Evolutionary conservation across 2,113 vertebrate genomes (phyloP), one percentile per base, ranked within the genome.

Genomic region (Misgurnus anguillicaudatus): DNA sequence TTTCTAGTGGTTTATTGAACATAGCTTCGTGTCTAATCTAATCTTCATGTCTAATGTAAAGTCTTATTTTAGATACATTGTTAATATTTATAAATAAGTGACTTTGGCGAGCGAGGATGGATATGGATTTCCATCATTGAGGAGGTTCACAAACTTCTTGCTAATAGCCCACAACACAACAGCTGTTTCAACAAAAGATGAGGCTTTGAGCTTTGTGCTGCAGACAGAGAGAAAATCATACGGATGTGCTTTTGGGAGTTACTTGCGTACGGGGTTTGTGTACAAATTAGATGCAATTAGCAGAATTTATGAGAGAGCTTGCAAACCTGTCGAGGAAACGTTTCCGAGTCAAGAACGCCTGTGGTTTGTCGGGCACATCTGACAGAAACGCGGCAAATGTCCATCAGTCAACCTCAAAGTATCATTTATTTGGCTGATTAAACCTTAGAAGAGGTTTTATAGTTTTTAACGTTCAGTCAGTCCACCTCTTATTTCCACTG

Each of bases 11-110:
- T 74, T 61, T 21, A 73, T 82, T 74, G 41, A 78, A 67, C 58
- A 11, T 11, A 41, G 0, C 21, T 66, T 48, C 3, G 5, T 51
- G 45, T 80, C 72, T 67, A 80, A 67, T 72, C 17, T 19, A 64
- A 24, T 10, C 42, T 58, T 75, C 51, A 42, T 42, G 39, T 9
- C 14, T 78, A 60, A 65, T 42, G 72, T 70, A 42, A 58, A 67
- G 84, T 80, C 79, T 86, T 81, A 78, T 87, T 87, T 81, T 67
- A 85, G 75, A 45, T 81, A 77, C 85, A 80, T 31, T 39, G 83
- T 89, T 82, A 75, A 86, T 82, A 88, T 85, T 61, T 65, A 87
- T 86, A 47, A 64, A n/a, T 53, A 6, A 4, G 62, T 80, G 82
- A 81, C 78, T 77, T 62, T 62, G n/a, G 24, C 74, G 53, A 65